Evolutionary conservation across 92 coral and sea anemone species (phyloP).

Genomic region (Bergia sp.): DNA sequence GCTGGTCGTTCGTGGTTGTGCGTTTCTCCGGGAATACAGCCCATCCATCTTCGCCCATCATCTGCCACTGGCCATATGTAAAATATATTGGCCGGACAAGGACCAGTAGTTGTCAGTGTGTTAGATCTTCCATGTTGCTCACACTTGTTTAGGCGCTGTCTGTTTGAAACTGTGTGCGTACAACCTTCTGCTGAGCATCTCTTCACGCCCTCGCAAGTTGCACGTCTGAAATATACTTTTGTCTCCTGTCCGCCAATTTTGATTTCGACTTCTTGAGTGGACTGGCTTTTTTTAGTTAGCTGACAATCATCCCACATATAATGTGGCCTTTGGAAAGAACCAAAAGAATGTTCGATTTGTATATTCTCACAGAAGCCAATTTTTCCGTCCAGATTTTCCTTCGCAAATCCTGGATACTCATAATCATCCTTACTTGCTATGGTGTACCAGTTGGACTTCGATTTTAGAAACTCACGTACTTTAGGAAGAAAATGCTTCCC

Average conservation of each 20-base stretch:
- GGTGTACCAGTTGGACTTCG: too few relatives aligned
- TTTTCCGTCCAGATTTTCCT: neutral
- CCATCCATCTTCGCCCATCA: conserved; percentile 53
- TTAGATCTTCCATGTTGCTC: conserved; percentile 20
- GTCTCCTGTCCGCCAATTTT: conserved; percentile 2
- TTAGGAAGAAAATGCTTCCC: too few relatives aligned
- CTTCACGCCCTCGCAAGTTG: conserved; percentile 60
- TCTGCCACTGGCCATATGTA: conserved; percentile 45
- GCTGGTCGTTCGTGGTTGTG: conserved; percentile 53
- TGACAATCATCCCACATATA: conserved; percentile 57
- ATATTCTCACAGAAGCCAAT: conserved; percentile 39
- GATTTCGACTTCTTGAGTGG: neutral
- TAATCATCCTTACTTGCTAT: too few relatives aligned
- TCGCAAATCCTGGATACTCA: too few relatives aligned
- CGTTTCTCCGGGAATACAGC: conserved; percentile 30
- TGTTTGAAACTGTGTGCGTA: conserved; percentile 51
- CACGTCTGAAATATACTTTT: conserved; percentile 36
- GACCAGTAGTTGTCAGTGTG: conserved; percentile 29
- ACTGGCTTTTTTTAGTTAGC: conserved; percentile 32
- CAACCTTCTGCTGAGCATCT: conserved; percentile 37
- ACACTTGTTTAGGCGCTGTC: conserved; percentile 59
- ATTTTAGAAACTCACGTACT: too few relatives aligned
- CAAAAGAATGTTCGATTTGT: conserved; percentile 10
- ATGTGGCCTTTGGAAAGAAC: conserved; percentile 55
- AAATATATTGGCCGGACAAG: conserved; percentile 42